phyloP scores from a whole-genome alignment of 2,888 invertebrate genomes.

The Himalopsyche anomala region DNA sequence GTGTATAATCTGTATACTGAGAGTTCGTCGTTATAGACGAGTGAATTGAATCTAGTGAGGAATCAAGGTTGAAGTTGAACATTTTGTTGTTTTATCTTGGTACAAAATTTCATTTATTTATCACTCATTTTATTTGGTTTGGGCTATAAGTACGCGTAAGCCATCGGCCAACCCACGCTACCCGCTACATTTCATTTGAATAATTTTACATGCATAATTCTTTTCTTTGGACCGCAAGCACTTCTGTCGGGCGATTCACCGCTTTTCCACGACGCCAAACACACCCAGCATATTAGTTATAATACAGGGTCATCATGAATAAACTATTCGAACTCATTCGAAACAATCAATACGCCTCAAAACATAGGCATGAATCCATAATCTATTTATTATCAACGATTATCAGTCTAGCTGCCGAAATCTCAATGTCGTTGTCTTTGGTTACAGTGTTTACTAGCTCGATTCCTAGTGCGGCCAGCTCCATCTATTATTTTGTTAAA shows the following conservation, averaged over 20 bases:
- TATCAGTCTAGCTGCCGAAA: too few species aligned
- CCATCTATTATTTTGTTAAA: too few species aligned
- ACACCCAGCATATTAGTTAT: not conserved
- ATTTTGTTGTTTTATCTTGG: too few species aligned
- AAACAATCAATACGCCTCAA: not conserved
- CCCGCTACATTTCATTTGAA: conserved; percentile 54
- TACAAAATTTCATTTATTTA: not conserved
- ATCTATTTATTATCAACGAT: too few species aligned
- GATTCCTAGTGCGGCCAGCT: too few species aligned
- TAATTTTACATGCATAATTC: conserved; percentile 62
- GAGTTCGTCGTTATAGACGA: too few species aligned
- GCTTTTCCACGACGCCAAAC: conserved; percentile 13
- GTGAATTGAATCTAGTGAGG: too few species aligned
- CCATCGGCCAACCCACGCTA: conserved; percentile 8
- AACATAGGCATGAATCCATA: too few species aligned
- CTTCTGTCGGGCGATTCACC: not conserved
- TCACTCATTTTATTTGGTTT: not conserved
- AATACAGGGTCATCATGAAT: conserved; percentile 12
- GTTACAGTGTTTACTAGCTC: too few species aligned
- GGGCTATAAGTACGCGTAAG: not conserved
- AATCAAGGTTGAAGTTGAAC: too few species aligned
- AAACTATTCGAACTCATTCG: not conserved
- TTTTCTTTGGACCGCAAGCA: conserved; percentile 47
- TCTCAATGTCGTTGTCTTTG: too few species aligned
- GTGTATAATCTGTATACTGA: too few species aligned